These are phyloP conservation scores for Vespertilio murinus DNA, from an alignment of 2,797 vertebrate species.

Conservation along the genomic window DNA sequence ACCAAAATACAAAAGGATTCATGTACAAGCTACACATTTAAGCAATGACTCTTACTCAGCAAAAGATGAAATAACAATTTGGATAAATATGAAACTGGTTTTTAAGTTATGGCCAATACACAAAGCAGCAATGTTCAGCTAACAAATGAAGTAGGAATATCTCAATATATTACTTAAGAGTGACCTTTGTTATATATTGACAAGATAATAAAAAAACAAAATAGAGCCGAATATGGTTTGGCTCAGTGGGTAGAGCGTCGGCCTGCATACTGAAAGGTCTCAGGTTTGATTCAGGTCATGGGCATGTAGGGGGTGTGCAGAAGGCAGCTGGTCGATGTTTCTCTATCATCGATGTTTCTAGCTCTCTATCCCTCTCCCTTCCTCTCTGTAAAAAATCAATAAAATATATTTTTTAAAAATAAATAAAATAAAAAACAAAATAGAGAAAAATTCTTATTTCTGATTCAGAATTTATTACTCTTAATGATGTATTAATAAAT, in stretches of 20 bases:
- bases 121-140: rapidly evolving
- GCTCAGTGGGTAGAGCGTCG: too few relatives aligned
- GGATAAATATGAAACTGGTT: not conserved
- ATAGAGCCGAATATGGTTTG: too few relatives aligned
- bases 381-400: too few relatives aligned
- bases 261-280: too few relatives aligned
- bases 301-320: too few relatives aligned
- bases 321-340: too few relatives aligned
- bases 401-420: too few relatives aligned
- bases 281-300: too few relatives aligned
- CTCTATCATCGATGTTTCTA: too few relatives aligned
- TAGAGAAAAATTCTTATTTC: conserved; percentile 5
- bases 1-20: not conserved
- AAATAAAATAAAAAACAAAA: not conserved
- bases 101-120: not conserved
- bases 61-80: not conserved
- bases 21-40: not conserved
- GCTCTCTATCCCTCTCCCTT: too few relatives aligned
- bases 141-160: not conserved
- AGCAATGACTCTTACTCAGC: not conserved
- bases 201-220: not conserved
- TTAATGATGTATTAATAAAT: not conserved
- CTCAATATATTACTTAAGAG: not conserved
- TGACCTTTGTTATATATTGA: not conserved
- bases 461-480: not conserved